Evolutionary conservation across 2,888 invertebrate species (phyloP), one percentile per base, ranked within the genome.

Genomic region (Oscheius onirici): DNA sequence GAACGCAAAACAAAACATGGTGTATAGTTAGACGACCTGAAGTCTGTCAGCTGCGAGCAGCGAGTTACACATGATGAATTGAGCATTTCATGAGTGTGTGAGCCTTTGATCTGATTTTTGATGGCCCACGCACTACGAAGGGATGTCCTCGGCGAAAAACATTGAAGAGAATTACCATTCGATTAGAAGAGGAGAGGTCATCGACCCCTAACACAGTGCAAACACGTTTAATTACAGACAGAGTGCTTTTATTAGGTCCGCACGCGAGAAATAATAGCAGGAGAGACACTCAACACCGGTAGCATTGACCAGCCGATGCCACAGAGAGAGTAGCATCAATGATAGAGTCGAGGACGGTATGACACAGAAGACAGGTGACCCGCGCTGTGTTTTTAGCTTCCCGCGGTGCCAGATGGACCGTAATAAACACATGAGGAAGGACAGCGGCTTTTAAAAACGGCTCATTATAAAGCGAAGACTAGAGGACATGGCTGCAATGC

Each of bases 21-120:
- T 34, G 63, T 63, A 63, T 63, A 63, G 63, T 63, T 63, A 17
- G n/a, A 24, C 28, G 54, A 3, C 28, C n/a, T 10, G 43, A n/a
- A 17, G 20, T 20, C 34, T 24, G 63, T 63, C 63, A 63, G 63
- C 63, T 63, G 63, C 46, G 63, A 63, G 15, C 28, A 49, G 63
- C 15, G 54, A 66, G 54, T 66, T 66, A 66, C 66, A 66, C 66
- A 52, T 66, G 34, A 52, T 66, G 52, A 66, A 66, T 66, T 40
- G 66, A 52, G 24, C 66, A 66, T 54, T 66, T 41, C 66, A 63
- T 63, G 63, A 63, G 63, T 28, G 63, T 63, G 40, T 40, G 58
- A 55, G 24, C 34, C 58, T 24, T 63, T 63, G 63, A 63, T 63
- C 63, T 28, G 63, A 63, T 63, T 63, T 58, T 63, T 63, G 24